Evolutionary conservation across 2,113 vertebrate species (phyloP).

Genomic region (Cichladusa arquata): DNA sequence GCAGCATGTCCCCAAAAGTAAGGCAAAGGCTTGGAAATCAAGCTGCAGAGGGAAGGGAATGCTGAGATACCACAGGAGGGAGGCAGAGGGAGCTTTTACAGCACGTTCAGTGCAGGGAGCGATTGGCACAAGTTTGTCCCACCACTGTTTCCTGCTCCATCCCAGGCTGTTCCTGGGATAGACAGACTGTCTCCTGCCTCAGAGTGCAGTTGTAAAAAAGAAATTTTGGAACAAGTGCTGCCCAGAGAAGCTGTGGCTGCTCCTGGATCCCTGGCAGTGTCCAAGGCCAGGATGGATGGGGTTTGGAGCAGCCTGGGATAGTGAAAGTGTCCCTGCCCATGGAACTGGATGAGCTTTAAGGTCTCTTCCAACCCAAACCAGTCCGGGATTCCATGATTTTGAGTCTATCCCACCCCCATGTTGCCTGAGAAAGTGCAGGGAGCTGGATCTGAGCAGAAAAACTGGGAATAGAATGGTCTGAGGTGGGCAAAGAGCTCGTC

Average conservation of each 20-base stretch:
- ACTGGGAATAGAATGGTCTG: rapidly evolving
- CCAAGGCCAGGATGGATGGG: rapidly evolving
- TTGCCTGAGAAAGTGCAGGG: background rate
- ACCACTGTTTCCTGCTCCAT: rapidly evolving
- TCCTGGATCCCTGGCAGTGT: background rate
- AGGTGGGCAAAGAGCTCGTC: rapidly evolving
- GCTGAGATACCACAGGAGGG: background rate
- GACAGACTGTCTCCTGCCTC: background rate
- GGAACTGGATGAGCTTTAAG: background rate
- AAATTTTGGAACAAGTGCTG: rapidly evolving
- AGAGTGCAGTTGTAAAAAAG: background rate
- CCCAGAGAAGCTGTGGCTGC: background rate
- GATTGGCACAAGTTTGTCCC: background rate
- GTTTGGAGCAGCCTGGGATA: background rate
- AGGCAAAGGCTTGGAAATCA: background rate
- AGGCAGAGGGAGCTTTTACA: slow-evolving; percentile 36
- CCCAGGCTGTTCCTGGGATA: background rate
- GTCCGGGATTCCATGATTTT: background rate
- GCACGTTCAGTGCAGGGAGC: rapidly evolving
- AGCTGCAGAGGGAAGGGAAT: background rate
- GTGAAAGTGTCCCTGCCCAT: rapidly evolving
- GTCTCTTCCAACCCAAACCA: background rate
- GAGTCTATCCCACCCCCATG: rapidly evolving
- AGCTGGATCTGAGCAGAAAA: background rate
- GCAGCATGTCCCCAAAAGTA: background rate